phyloP scores from a whole-genome alignment of 2,888 invertebrate species.

The Brachynemurus nebulosus region DNA sequence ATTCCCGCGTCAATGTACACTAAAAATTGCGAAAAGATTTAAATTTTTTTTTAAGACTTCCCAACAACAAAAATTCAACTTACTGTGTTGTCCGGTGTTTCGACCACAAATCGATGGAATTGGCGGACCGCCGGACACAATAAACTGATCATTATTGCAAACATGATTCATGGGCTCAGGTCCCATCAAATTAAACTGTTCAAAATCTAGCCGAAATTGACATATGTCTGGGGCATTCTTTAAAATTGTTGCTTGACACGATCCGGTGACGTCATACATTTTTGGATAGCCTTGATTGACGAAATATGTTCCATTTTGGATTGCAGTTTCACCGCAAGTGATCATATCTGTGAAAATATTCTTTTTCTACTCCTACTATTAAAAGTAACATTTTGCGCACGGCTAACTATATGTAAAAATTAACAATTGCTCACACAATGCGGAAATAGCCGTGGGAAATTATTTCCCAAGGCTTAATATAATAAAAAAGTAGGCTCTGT shows the following conservation, averaged over 20 bases:
- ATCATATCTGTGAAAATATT: constrained; percentile 46
- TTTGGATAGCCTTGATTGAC: constrained; percentile 71
- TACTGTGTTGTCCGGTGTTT: constrained; percentile 73
- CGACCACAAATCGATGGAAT: constrained; percentile 69
- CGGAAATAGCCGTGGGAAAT: too few relatives aligned
- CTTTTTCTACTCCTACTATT: too few relatives aligned
- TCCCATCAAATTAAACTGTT: constrained; percentile 59
- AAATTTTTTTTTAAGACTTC: neutral
- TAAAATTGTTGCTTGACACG: constrained; percentile 69
- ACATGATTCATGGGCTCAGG: constrained; percentile 64
- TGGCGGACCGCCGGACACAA: constrained; percentile 69
- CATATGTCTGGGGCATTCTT: constrained; percentile 69
- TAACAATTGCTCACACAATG: too few relatives aligned
- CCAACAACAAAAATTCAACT: constrained; percentile 20
- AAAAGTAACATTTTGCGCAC: too few relatives aligned
- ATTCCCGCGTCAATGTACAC: constrained; percentile 76
- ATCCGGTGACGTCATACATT: constrained; percentile 62
- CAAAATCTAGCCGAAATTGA: constrained; percentile 70
- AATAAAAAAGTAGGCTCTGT: too few relatives aligned
- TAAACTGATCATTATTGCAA: constrained; percentile 73
- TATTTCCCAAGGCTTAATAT: too few relatives aligned
- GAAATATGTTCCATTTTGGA: constrained; percentile 76
- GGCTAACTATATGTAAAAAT: too few relatives aligned
- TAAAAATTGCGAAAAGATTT: constrained; percentile 24
- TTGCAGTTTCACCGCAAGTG: constrained; percentile 62